Base-by-base conservation (phyloP, 92 coral and sea anemone species). In the Epizoanthus scotinus region DNA sequence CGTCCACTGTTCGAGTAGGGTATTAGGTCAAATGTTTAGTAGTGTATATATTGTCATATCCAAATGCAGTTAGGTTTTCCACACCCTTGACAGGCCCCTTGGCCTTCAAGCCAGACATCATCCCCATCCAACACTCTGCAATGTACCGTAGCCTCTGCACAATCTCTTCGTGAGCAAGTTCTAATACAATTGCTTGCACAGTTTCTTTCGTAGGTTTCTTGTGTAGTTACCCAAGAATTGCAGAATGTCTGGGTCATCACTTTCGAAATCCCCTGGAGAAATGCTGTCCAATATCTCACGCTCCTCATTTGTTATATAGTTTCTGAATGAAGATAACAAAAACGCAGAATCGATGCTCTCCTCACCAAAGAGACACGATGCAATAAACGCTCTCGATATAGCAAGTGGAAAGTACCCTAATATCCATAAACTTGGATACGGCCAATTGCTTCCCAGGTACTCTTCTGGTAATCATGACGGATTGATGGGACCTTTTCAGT, bases 291-390 rank as follows among this genome's bases (percentile, higher is more conserved):
- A 70, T 4, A 47, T 44, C 49, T 70, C 75, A 42, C 75, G 58
- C 34, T 70, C 75, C 20, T 70, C 75, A 42, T 18, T 8, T 36
- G 75, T 70, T 3, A 47, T 47, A 56, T 70, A 70, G 58, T 44
- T 44, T 21, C 58, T 55, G 49, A 70, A 70, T 21, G 75, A 70
- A 52, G 56, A 15, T 42, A 70, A 18, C 24, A 70, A 17, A 21
- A 42, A 70, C 12, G 13, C 75, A 9, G 44, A 18, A 70, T 70
- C 59, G 29, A 70, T 47, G 26, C 29, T 70, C 59, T 70, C 19
- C 52, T 70, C 60, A 53, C 17, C 75, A 70, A 44, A 70, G 58
- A 70, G 75, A 49, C 75, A 70, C 25, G 75, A 49, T 47, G 59
- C 75, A 49, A 70, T 24, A 49, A 47, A 70, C 4, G 75, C 59